These are phyloP conservation scores for Nipponia nippon DNA, from an alignment of 2,113 vertebrate genomes.

Conservation along the genomic window DNA sequence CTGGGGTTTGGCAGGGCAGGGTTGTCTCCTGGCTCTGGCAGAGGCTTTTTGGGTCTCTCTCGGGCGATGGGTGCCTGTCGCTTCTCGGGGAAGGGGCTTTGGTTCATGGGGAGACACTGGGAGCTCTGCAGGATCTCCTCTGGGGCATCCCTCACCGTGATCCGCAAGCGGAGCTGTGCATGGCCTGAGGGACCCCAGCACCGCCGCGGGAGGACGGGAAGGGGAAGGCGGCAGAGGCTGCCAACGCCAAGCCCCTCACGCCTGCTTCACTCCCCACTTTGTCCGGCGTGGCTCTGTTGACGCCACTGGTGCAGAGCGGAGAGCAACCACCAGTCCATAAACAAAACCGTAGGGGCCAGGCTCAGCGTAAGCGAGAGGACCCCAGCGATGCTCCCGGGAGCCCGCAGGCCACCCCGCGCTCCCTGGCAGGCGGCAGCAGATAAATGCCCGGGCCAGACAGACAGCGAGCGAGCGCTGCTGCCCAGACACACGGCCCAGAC, in stretches of 20 bases:
- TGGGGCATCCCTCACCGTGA: not conserved
- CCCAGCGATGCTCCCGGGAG: accelerated
- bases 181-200: accelerated
- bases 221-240: not conserved
- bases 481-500: not conserved
- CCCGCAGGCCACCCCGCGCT: accelerated
- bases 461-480: not conserved
- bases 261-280: not conserved
- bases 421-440: not conserved
- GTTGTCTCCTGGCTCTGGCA: not conserved
- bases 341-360: accelerated
- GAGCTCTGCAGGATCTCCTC: not conserved
- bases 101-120: not conserved
- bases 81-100: not conserved
- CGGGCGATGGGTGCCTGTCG: accelerated
- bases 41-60: not conserved
- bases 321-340: not conserved
- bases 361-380: accelerated
- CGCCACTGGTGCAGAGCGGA: not conserved
- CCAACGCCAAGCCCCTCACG: accelerated
- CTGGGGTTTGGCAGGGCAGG: not conserved
- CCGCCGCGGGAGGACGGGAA: accelerated
- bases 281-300: accelerated
- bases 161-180: not conserved
- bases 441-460: not conserved